These are phyloP conservation scores for Clarias magur DNA, from an alignment of 2,113 vertebrate species.

Conservation along the genomic window DNA sequence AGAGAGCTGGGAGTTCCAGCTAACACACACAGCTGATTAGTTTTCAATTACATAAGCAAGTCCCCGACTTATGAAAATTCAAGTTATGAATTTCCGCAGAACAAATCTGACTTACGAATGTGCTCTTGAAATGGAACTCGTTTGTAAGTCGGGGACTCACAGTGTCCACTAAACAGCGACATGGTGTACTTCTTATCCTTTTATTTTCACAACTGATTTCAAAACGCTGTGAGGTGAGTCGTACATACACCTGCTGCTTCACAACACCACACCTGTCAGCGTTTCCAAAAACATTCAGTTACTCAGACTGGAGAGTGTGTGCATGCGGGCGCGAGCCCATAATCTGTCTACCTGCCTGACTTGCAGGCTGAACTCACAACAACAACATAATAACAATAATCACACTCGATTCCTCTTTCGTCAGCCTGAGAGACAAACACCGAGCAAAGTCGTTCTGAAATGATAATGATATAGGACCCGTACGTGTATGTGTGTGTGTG, in stretches of 20 bases:
- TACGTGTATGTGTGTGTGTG: neutral
- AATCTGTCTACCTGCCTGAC: neutral
- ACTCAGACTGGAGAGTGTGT: slow-evolving; percentile 18
- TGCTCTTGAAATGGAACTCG: too few relatives aligned
- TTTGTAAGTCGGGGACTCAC: neutral
- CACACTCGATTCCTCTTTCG: neutral
- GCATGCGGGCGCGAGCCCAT: neutral
- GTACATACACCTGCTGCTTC: slow-evolving; percentile 1
- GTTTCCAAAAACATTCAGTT: neutral
- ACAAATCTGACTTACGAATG: too few relatives aligned
- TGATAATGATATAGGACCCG: neutral
- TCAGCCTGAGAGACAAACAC: neutral
- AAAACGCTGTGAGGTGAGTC: neutral
- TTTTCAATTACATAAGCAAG: neutral
- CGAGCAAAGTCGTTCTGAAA: neutral
- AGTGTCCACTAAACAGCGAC: neutral
- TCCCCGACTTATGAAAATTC: too few relatives aligned
- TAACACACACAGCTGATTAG: neutral
- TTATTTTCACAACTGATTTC: neutral
- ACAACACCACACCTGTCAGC: neutral
- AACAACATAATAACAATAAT: slow-evolving; percentile 22
- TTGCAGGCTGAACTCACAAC: slow-evolving; percentile 29
- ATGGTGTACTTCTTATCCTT: neutral
- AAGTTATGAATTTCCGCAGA: too few relatives aligned
- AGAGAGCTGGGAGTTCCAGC: neutral